These are phyloP conservation scores for Lasioglossum zephyrum DNA, from an alignment of 2,888 invertebrate genomes.

Conservation along the genomic window DNA sequence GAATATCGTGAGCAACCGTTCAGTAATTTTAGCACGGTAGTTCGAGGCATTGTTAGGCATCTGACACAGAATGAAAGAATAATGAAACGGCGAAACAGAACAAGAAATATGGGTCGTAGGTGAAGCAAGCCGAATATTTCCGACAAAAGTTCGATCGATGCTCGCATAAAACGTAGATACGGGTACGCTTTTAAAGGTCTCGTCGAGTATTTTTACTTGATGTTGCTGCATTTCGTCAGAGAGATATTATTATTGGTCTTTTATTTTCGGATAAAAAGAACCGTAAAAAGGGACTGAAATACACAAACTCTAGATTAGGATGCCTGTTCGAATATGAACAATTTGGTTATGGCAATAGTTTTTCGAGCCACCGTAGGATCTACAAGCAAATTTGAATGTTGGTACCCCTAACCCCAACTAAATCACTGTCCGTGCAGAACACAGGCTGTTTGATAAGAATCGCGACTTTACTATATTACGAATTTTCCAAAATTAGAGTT, in stretches of 20 bases:
- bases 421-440: too few relatives aligned
- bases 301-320: too few relatives aligned
- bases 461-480: too few relatives aligned
- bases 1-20: neutral
- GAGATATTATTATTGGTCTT: neutral
- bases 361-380: too few relatives aligned
- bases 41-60: neutral
- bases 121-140: conserved; percentile 27
- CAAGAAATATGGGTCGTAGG: conserved; percentile 5
- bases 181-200: neutral
- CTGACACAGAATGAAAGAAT: neutral
- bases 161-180: neutral
- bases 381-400: too few relatives aligned
- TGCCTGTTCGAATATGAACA: too few relatives aligned
- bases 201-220: neutral
- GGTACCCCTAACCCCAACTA: too few relatives aligned
- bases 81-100: neutral
- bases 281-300: too few relatives aligned
- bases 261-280: too few relatives aligned
- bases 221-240: neutral
- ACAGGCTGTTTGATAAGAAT: too few relatives aligned
- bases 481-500: too few relatives aligned
- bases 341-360: too few relatives aligned
- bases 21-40: neutral
- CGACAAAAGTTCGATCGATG: conserved; percentile 58